A percentile compares a stretch with the other conserved stretches of the same genome.
Evolutionary conservation across 2,113 vertebrate species (phyloP).

Genomic region (Chitala chitala): DNA sequence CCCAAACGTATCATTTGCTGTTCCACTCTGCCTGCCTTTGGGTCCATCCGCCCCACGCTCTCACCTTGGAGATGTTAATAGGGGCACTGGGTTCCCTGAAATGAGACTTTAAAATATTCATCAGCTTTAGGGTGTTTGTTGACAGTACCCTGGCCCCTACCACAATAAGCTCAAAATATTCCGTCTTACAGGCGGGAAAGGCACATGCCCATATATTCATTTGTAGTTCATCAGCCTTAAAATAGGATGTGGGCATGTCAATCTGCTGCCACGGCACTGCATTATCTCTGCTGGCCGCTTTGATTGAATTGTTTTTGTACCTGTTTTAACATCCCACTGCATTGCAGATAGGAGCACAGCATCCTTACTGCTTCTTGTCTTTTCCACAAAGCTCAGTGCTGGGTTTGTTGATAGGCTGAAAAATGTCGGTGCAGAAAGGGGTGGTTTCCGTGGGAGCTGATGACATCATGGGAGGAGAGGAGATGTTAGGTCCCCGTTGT

Average conservation of each 20-base stretch:
- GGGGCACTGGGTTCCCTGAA: background rate
- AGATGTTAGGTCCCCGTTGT: background rate
- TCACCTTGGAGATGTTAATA: background rate
- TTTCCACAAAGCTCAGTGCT: too few relatives aligned
- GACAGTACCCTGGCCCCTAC: background rate
- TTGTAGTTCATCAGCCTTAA: background rate
- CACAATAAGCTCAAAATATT: background rate
- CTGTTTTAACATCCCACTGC: background rate
- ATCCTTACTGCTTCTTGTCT: too few relatives aligned
- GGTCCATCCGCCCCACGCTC: background rate
- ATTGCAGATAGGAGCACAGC: too few relatives aligned
- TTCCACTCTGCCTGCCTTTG: conserved; percentile 3
- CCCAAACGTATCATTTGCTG: background rate
- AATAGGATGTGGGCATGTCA: background rate
- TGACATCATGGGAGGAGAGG: background rate
- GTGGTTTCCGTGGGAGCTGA: background rate
- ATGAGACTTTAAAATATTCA: background rate
- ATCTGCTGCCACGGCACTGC: background rate
- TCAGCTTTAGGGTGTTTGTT: background rate
- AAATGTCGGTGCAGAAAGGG: too few relatives aligned
- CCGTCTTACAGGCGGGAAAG: background rate
- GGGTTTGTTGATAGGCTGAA: too few relatives aligned
- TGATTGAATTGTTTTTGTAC: background rate
- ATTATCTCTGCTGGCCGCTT: background rate
- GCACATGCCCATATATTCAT: background rate